A percentile compares a stretch with the other conserved stretches of the same genome.
phyloP scores from a whole-genome alignment of 2,113 vertebrate species.

The Ammodytes dubius region DNA sequence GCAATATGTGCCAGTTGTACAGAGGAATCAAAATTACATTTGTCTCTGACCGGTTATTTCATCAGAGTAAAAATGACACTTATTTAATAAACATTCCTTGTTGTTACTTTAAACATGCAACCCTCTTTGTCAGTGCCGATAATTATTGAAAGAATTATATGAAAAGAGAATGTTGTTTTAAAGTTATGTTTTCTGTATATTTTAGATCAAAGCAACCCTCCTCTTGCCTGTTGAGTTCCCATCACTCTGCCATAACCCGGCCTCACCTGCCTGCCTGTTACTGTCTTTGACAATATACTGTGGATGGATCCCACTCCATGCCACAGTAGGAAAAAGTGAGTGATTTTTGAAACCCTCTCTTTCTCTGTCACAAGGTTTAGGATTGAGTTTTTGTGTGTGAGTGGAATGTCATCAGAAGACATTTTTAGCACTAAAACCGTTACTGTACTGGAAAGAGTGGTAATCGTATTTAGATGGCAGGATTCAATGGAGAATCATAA shows the following conservation, averaged over 20 bases:
- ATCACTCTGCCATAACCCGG: slow-evolving; percentile 33
- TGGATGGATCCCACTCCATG: slow-evolving; percentile 41
- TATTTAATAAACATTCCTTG: too few species aligned
- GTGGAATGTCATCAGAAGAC: slow-evolving; percentile 61
- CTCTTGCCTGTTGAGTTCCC: slow-evolving; percentile 1
- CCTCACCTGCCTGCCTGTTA: slow-evolving; percentile 29
- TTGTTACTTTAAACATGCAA: background rate
- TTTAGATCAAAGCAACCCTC: slow-evolving; percentile 34
- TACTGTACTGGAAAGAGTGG: slow-evolving; percentile 59
- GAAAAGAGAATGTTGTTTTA: slow-evolving; percentile 1
- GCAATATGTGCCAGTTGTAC: too few species aligned
- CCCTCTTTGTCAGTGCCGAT: background rate
- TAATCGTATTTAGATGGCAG: slow-evolving; percentile 66
- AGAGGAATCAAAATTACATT: too few species aligned
- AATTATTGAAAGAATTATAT: background rate
- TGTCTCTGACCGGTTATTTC: too few species aligned
- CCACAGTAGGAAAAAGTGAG: slow-evolving; percentile 43
- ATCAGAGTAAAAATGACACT: too few species aligned
- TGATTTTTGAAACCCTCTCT: slow-evolving; percentile 26
- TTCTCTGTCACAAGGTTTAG: slow-evolving; percentile 26
- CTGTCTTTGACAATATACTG: slow-evolving; percentile 45
- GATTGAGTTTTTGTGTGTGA: slow-evolving; percentile 48
- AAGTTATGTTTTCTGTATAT: slow-evolving; percentile 14
- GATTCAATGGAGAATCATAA: slow-evolving; percentile 48
- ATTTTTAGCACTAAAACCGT: slow-evolving; percentile 67